Evolutionary conservation across 2,113 vertebrate species (phyloP), one percentile per base, ranked within the genome.

Genomic region (Sorex fumeus): DNA sequence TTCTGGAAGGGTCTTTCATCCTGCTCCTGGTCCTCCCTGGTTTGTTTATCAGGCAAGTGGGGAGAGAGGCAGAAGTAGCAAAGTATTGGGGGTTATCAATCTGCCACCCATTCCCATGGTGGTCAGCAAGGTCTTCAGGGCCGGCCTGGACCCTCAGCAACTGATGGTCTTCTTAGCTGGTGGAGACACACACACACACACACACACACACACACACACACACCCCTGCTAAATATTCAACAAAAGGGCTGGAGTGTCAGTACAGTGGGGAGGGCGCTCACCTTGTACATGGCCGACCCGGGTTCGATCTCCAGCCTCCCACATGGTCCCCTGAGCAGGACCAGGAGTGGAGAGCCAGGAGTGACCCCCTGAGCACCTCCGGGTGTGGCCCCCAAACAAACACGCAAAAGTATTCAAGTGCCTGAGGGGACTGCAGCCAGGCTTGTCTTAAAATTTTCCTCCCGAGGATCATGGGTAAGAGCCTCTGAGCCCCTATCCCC

Each of bases 11-110:
- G 53, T 75, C 90, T 90, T 91, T 75, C 87, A 64, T 75, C 78
- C 57, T 21, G 40, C 27, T 8, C 69, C 27, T 62, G 53, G 82
- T 66, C 0, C 1, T 53, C 53, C 23, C 90, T 80, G 34, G 91
- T 30, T 13, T 78, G 79, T 80, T 94, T 47, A 72, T 93, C 88
- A 90, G 85, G 62, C 4, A 0, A 76, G 34, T n/a, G 47, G 4
- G 34, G 13, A 75, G n/a, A n/a, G 45, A 69, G 71, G 90, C 85
- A 80, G 72, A 75, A 32, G 79, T 89, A 78, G 87, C 79, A 4
- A 83, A 95, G 64, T 2, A 1, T 80, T 94, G 34, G 77, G 57
- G 82, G 67, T 94, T 91, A 94, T 90, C 95, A 95, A 92, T 83
- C 90, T 3, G 0, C 91, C 85, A 83, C 94, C 94, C 95, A 75